Conservation (phyloP, 1,140 invertebrate species). For the Aporrectodea caliginosa region DNA sequence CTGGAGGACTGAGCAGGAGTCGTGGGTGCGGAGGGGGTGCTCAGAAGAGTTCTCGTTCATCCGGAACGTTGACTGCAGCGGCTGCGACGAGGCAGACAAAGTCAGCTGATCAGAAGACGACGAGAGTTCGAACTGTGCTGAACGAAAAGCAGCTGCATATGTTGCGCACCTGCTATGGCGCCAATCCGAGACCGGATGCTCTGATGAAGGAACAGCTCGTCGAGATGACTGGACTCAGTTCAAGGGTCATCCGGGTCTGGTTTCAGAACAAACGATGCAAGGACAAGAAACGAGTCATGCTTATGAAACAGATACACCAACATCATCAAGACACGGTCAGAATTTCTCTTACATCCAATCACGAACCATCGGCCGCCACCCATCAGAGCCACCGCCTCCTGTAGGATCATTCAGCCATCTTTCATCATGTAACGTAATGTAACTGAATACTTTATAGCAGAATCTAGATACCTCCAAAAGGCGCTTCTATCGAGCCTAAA, state of each 20-base stretch:
- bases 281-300: constrained; percentile 95
- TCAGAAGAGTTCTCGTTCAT: too few species aligned
- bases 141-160: constrained; percentile 98
- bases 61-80: too few species aligned
- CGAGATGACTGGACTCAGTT: constrained; percentile 94
- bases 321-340: constrained; percentile 67
- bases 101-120: constrained; percentile 69
- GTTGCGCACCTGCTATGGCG: constrained; percentile 80
- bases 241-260: constrained; percentile 94
- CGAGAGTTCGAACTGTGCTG: constrained; percentile 90
- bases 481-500: too few species aligned
- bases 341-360: too few species aligned
- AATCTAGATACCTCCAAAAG: too few species aligned
- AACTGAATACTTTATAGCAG: too few species aligned
- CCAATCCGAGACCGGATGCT: constrained; percentile 95
- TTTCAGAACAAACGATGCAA: constrained; percentile 97
- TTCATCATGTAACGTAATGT: too few species aligned
- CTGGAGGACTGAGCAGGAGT: neutral
- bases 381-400: neutral
- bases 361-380: neutral
- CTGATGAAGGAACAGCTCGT: constrained; percentile 99
- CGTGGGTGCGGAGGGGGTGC: neutral
- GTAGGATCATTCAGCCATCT: neutral
- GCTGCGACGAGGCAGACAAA: too few species aligned
- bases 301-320: constrained; percentile 93